phyloP scores from a whole-genome alignment of 2,888 invertebrate genomes.

The Agonopterix arenella region DNA sequence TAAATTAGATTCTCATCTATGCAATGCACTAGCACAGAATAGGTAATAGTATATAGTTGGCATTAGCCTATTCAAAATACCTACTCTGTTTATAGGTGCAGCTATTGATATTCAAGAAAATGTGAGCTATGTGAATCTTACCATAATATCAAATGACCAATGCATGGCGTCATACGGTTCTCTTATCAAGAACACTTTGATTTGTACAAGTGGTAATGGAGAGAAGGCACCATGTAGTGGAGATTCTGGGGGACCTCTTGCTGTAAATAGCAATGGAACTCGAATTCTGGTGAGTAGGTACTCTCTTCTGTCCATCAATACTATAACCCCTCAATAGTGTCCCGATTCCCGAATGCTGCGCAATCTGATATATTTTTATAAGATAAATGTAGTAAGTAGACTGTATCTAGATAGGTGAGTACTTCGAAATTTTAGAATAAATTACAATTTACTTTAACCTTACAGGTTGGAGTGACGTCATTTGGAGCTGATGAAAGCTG shows the following conservation, averaged over 20 bases:
- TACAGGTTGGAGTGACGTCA: constrained; percentile 35
- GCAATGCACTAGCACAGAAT: too few relatives aligned
- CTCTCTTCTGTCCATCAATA: too few relatives aligned
- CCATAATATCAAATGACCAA: constrained; percentile 31
- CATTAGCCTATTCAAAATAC: too few relatives aligned
- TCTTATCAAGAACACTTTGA: constrained; percentile 24
- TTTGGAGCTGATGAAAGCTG: constrained; percentile 43
- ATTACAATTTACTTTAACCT: too few relatives aligned
- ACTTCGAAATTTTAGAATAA: too few relatives aligned
- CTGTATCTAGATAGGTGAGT: too few relatives aligned
- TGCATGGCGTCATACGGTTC: constrained; percentile 26
- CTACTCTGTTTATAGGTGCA: constrained; percentile 20
- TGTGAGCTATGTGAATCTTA: constrained; percentile 35
- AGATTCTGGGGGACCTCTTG: constrained; percentile 39
- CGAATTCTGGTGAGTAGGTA: constrained; percentile 22
- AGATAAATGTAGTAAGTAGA: too few relatives aligned
- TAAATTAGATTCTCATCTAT: too few relatives aligned
- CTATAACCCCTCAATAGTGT: too few relatives aligned
- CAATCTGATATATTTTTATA: too few relatives aligned
- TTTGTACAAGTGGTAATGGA: constrained; percentile 43
- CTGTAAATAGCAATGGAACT: constrained; percentile 22
- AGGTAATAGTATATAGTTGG: too few relatives aligned
- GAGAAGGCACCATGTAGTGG: constrained; percentile 39
- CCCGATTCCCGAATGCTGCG: too few relatives aligned
- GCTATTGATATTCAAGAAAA: constrained; percentile 24